Base-by-base conservation (phyloP, 92 coral and sea anemone species). In the Montipora capitata region DNA sequence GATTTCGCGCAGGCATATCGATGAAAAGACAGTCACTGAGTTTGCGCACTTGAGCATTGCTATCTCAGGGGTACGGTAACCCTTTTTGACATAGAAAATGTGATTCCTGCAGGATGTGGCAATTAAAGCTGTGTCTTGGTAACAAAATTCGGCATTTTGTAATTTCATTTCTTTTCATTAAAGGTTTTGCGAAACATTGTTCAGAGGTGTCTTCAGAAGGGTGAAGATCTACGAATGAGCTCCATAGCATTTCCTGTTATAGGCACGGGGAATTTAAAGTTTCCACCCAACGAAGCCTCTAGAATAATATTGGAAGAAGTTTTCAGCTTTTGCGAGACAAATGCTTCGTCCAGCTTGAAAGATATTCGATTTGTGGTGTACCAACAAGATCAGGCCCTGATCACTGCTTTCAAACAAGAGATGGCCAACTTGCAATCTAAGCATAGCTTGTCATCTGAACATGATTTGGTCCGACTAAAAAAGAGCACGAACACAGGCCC, bases 291-390 rank as follows among this genome's bases (percentile, higher is more conserved):
- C 68, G 54, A 10, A 40, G 95, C 95, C 14, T 89, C 89, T 10
- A 90, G 75, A 68, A 64, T 91, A 7, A 91, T 92, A 86, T 27
- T 94, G 20, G 94, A 87, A 17, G 98, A 94, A 86, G 87, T 88
- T 13, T 44, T 87, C 20, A 58, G 70, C 58, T 92, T 89, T 54
- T 86, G 79, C 63, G 72, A 77, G 68, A 68, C 75, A 4, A 59
- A 83, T 63, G 83, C 90, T 2, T 15, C 61, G 7, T 71, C 92
- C 39, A 68, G 51, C 17, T 45, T 96, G n/a, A 83, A 42, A 35
- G 98, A 94, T 54, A 85, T 96, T 17, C 93, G 96, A 15, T 96
- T 94, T 80, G 96, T 94, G 2, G 98, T 96, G 40, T 93, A 81
- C 49, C 35, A 64, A 16, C 93, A 89, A 89, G 96, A 96, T 75